Conservation (phyloP, 1,140 invertebrate species). For the Dendroctonus ponderosae region DNA sequence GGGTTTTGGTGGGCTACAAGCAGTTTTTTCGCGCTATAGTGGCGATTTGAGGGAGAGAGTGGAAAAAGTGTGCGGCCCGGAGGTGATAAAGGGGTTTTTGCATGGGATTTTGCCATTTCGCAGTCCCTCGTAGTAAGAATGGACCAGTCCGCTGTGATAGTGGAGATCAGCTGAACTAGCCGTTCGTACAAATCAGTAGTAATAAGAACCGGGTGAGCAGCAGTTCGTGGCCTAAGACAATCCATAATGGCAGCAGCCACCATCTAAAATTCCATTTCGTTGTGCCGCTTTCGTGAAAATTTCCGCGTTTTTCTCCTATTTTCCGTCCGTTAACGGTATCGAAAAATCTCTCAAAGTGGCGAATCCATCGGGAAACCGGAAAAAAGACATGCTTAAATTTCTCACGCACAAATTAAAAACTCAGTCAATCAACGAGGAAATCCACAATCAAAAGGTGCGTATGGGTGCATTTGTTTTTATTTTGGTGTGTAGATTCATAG, state of each 20-base stretch:
- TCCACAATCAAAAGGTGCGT: conserved; percentile 51
- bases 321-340: conserved; percentile 21
- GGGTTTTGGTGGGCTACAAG: neutral
- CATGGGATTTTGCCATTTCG: neutral
- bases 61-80: neutral
- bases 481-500: conserved; percentile 34
- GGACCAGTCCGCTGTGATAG: conserved; percentile 38
- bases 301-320: neutral
- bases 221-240: conserved; percentile 34
- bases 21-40: too few species aligned
- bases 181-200: conserved; percentile 39
- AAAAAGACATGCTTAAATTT: conserved; percentile 72
- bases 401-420: conserved; percentile 75
- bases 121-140: conserved; percentile 43
- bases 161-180: conserved; percentile 44
- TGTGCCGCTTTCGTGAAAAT: conserved; percentile 5
- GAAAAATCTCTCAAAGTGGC: conserved; percentile 43
- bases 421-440: conserved; percentile 76
- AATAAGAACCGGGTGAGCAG: conserved; percentile 35
- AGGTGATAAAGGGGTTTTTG: neutral
- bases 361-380: conserved; percentile 39
- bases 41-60: neutral
- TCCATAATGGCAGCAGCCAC: conserved; percentile 29
- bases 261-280: conserved; percentile 13
- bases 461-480: conserved; percentile 31